Evolutionary conservation across 2,113 vertebrate genomes (phyloP).

Genomic region (Pangasianodon hypophthalmus): DNA sequence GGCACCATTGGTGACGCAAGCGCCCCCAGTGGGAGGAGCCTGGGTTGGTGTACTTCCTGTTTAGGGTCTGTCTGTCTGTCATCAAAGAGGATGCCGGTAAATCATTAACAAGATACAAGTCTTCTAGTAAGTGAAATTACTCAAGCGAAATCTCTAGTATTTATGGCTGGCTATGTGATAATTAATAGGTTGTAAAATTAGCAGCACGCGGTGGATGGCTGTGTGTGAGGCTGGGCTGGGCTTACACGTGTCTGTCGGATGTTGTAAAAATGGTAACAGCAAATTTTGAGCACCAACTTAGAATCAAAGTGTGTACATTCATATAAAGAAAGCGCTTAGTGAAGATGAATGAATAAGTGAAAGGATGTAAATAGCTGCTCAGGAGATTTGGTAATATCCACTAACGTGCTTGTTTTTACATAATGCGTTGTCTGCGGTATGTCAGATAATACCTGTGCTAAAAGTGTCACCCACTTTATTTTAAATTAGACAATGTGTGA

Average conservation of each 20-base stretch:
- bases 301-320: background rate
- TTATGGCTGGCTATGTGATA: background rate
- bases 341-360: background rate
- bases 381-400: background rate
- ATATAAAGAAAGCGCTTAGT: background rate
- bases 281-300: background rate
- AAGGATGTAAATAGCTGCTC: background rate
- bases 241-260: slow-evolving; percentile 15
- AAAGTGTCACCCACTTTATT: background rate
- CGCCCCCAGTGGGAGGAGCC: background rate
- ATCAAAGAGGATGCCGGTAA: slow-evolving; percentile 25
- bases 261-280: background rate
- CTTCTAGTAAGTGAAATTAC: slow-evolving; percentile 2
- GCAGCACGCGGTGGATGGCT: too few species aligned
- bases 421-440: background rate
- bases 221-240: background rate
- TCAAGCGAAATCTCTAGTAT: background rate
- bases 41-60: slow-evolving; percentile 26
- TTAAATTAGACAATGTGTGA: slow-evolving; percentile 43
- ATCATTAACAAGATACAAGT: slow-evolving; percentile 32
- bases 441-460: background rate
- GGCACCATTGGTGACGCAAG: background rate
- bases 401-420: background rate
- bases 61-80: background rate
- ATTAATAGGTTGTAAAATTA: background rate